Evolutionary conservation across 1,140 invertebrate genomes (phyloP).

Genomic region (Eciton burchellii): DNA sequence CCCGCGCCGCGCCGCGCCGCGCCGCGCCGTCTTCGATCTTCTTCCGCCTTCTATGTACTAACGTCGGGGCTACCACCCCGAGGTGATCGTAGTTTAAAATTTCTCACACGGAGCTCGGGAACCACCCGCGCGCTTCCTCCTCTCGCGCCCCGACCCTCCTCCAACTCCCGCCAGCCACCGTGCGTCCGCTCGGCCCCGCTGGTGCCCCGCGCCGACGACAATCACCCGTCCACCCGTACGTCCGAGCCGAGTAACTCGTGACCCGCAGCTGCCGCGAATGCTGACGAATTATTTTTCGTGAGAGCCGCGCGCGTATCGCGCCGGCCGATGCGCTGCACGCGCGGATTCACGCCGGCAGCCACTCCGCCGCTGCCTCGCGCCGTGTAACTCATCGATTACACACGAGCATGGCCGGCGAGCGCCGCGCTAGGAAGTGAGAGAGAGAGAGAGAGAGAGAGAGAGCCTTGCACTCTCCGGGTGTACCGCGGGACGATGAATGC

Average conservation of each 20-base stretch:
- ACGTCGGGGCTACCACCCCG: conserved; percentile 67
- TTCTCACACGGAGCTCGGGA: conserved; percentile 77
- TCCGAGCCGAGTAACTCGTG: conserved; percentile 43
- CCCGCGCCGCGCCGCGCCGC: conserved; percentile 36
- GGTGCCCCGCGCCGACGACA: conserved; percentile 59
- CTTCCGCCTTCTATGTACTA: conserved; percentile 71
- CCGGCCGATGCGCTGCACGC: conserved; percentile 23
- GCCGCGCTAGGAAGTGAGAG: not conserved
- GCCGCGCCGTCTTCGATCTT: conserved; percentile 55
- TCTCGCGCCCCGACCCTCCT: not conserved
- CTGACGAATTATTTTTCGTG: conserved; percentile 73
- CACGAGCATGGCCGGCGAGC: conserved; percentile 4
- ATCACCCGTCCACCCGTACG: conserved; percentile 66
- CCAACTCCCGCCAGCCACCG: not conserved
- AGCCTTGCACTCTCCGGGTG: conserved; percentile 29
- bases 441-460: conserved; percentile 2
- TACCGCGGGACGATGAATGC: conserved; percentile 41
- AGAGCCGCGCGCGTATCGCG: conserved; percentile 38
- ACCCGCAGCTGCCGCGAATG: conserved; percentile 51
- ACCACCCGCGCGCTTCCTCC: conserved; percentile 66
- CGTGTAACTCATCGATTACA: conserved; percentile 48
- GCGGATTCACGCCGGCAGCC: conserved; percentile 25
- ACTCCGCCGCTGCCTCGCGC: not conserved
- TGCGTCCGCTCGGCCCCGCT: conserved; percentile 31
- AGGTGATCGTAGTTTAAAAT: conserved; percentile 82